A percentile compares a stretch with the other conserved stretches of the same genome.
These are phyloP conservation scores for Pogona vitticeps DNA, from an alignment of 2,113 vertebrate genomes.

Conservation along the genomic window DNA sequence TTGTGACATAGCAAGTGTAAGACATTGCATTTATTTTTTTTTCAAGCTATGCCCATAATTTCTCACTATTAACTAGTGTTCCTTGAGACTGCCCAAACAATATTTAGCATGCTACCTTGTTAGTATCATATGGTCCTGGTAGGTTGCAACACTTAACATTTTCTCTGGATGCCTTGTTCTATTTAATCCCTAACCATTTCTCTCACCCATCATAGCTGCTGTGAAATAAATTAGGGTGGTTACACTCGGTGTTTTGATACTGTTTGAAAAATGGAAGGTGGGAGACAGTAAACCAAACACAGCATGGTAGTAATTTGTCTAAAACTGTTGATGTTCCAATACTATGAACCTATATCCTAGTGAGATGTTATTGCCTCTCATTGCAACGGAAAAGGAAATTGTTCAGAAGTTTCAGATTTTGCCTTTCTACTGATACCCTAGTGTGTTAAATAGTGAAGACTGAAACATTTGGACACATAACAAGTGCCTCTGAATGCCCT, in stretches of 20 bases:
- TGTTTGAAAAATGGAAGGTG: conserved; percentile 72
- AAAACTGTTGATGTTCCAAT: conserved; percentile 60
- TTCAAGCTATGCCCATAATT: neutral
- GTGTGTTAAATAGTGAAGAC: neutral
- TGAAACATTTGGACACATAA: neutral
- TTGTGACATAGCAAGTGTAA: neutral
- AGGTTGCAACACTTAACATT: conserved; percentile 59
- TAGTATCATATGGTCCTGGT: conserved; percentile 48
- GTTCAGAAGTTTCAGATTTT: conserved; percentile 21
- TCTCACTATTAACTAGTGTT: conserved; percentile 22
- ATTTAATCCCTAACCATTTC: conserved; percentile 76
- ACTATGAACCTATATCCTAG: neutral
- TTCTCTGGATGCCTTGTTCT: conserved; percentile 65
- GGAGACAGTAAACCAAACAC: conserved; percentile 70
- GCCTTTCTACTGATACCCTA: neutral
- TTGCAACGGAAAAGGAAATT: conserved; percentile 10
- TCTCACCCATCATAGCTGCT: conserved; percentile 66
- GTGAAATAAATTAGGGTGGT: conserved; percentile 74
- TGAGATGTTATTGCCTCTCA: conserved; percentile 37
- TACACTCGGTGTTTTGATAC: conserved; percentile 70
- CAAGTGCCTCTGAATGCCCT: no score
- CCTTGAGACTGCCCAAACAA: conserved; percentile 35
- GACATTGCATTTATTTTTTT: neutral
- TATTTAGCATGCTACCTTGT: conserved; percentile 38
- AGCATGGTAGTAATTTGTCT: conserved; percentile 72